phyloP scores from a whole-genome alignment of 2,888 invertebrate species.

The Mimachlamys varia region DNA sequence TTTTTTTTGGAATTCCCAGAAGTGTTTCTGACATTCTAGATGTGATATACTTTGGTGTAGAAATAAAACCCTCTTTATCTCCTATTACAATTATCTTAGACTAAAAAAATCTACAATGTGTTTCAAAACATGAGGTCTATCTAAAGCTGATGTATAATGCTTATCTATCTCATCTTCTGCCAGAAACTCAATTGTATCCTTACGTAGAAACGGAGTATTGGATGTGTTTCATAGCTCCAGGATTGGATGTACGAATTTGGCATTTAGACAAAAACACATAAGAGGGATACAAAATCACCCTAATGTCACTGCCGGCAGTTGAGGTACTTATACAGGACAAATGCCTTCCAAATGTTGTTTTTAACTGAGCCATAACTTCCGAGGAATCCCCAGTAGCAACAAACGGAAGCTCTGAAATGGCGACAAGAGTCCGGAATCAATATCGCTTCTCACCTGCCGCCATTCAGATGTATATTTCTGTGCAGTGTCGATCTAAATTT shows the following conservation, averaged over 20 bases:
- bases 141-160: not conserved
- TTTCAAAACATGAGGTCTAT: not conserved
- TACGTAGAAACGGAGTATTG: not conserved
- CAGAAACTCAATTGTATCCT: slow-evolving; percentile 7
- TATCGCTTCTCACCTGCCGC: not conserved
- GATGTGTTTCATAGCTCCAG: not conserved
- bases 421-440: not conserved
- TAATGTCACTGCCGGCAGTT: not conserved
- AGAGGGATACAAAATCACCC: not conserved
- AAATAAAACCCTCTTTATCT: not conserved
- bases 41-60: not conserved
- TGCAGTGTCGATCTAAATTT: not conserved
- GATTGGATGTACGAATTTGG: slow-evolving; percentile 22
- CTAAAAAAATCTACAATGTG: not conserved
- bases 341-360: not conserved
- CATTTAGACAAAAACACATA: slow-evolving; percentile 21
- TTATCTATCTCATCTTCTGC: not conserved
- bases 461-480: not conserved
- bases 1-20: no score
- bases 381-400: not conserved
- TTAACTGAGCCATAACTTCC: not conserved
- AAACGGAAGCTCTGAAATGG: not conserved
- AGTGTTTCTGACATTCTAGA: not conserved
- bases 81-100: not conserved
- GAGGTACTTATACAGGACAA: not conserved